Conservation (phyloP, 2,113 vertebrate genomes). For the Ploceus nigricollis region DNA sequence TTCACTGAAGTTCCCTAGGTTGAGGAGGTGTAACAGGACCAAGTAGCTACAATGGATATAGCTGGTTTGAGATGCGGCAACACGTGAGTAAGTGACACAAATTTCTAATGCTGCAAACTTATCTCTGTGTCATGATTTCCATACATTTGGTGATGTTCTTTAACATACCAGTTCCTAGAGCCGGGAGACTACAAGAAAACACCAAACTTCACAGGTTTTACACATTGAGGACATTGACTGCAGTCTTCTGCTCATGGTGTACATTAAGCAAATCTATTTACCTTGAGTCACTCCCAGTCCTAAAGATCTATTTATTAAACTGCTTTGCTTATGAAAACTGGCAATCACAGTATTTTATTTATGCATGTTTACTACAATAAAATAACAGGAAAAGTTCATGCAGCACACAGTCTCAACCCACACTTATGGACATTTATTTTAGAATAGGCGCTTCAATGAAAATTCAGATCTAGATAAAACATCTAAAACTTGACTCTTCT, state of each 20-base stretch:
- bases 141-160: neutral
- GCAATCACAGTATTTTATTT: neutral
- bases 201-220: neutral
- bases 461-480: neutral
- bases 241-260: neutral
- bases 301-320: neutral
- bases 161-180: neutral
- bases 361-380: neutral
- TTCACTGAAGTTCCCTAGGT: neutral
- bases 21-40: neutral
- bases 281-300: neutral
- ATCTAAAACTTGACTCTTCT: neutral
- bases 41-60: neutral
- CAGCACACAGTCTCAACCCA: neutral
- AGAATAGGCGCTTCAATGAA: neutral
- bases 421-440: neutral
- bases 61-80: neutral
- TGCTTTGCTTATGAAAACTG: neutral
- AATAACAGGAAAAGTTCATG: neutral
- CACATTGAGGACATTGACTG: neutral
- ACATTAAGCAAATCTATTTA: neutral
- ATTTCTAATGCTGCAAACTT: neutral
- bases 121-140: neutral
- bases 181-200: neutral
- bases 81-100: neutral